Base-by-base conservation (phyloP, 2,797 vertebrate species). In the Clarias platycephalus region DNA sequence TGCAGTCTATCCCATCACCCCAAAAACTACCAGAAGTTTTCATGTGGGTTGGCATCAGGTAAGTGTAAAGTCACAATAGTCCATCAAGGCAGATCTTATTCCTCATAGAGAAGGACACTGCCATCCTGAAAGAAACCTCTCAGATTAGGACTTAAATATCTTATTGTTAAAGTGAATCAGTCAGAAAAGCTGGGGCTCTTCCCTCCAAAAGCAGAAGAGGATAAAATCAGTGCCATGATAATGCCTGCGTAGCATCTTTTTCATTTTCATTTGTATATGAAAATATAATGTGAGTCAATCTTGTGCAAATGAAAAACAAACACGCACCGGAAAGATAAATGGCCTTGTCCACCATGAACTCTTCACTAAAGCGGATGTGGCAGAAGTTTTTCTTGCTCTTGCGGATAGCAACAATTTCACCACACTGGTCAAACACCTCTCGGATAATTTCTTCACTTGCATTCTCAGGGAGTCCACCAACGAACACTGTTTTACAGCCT, bases 351-450 rank as follows among this genome's bases (percentile, higher is more conserved):
- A 97, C 96, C 96, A 97, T 96, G 94, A 96, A 97, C 91, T 97
- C 96, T 88, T 97, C 96, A 44, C 93, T 91, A 90, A 95, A 97
- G 89, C 96, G 96, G 89, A 97, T 96, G 93, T 97, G 96, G 91
- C 96, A 97, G 91, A 97, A 97, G 92, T 97, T 97, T 94, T 97
- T 97, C 94, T 97, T 97, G 95, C 96, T 97, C 90, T 97, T 97
- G 87, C 96, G 94, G 90, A 97, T 96, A 9, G 96, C 96, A 57
- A 95, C 93, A 85, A 97, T 96, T 88, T 96, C 96, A 68, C 96
- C 96, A 13, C 96, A 97, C 88, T 96, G 95, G 86, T 97, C 96
- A 87, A 97, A 97, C 89, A 97, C 95, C 93, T 97, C 96, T 88
- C 95, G 95, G 87, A 97, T 96, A 84, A 96, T 95, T 91, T 97